Base-by-base conservation (phyloP, 1,140 invertebrate species). In the Centruroides sculpturatus region DNA sequence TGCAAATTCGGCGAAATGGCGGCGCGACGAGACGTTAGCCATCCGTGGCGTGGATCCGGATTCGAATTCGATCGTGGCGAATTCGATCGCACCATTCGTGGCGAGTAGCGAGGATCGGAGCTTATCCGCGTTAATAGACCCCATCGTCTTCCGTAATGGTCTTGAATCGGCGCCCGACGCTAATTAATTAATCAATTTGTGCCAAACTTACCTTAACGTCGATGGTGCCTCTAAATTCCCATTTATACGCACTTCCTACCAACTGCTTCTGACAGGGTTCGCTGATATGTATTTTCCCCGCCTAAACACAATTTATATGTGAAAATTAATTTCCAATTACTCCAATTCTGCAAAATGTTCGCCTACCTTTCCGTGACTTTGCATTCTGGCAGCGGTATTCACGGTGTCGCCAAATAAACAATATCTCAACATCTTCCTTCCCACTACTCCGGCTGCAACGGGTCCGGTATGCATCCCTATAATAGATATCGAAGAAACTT, bases 401-500 rank as follows among this genome's bases (percentile, higher is more conserved):
- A 68, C 66, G 3, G 62, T 92, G 68, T 93, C 89, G 0, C 91
- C 90, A 67, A 94, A 93, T 0, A 94, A 76, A 70, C 90, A 94
- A 71, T 92, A 94, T 9, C 88, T 76, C 0, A 90, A 91, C 89
- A 92, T 92, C 74, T 91, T 93, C 59, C 86, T 83, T 0, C 91
- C 91, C 3, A 94, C 90, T 5, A 94, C 87, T 0, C 90, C 91
- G 1, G 90, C 89, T 69, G 89, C 91, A 36, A 89, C 86, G 0
- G 86, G 85, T 12, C 88, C 87, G 56, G 89, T 87, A 76, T 98
- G 95, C 67, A 98, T 82, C 46, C 95, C 95, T 68, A 98, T 23
- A 23, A 23, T 23, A 23, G 23, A 23, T 23, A 23, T 23, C 23
- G 2, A 23, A 23, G 1, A 23, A 23, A 23, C 2, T 1, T 23